phyloP scores from a whole-genome alignment of 2,888 invertebrate species.

The Proisotoma minuta region DNA sequence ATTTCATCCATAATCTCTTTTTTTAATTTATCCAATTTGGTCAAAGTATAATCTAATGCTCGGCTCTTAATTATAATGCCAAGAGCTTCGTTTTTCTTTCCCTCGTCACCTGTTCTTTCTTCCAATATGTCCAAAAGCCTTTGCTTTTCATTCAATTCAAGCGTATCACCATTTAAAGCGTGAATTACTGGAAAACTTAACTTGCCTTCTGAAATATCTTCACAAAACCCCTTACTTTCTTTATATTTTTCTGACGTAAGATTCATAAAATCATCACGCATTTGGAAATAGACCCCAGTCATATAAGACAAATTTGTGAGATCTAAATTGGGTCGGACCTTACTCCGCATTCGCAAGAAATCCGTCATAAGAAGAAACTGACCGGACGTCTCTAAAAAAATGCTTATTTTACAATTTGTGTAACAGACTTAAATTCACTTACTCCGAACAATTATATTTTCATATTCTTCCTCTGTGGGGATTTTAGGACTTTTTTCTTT shows the following conservation, averaged over 20 bases:
- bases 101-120: neutral
- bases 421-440: neutral
- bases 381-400: neutral
- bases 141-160: neutral
- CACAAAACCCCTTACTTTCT: neutral
- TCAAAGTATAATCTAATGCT: neutral
- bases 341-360: neutral
- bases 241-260: neutral
- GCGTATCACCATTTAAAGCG: neutral
- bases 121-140: neutral
- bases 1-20: neutral
- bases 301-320: neutral
- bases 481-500: neutral
- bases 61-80: neutral
- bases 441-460: neutral
- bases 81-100: neutral
- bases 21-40: neutral
- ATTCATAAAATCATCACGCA: neutral
- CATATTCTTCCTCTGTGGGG: neutral
- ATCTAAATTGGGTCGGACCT: neutral
- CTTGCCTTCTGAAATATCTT: constrained; percentile 1
- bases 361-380: neutral
- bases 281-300: neutral
- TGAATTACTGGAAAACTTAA: neutral
- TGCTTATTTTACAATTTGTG: neutral